Evolutionary conservation across 2,888 invertebrate species (phyloP).

Genomic region (Smittia sp.): DNA sequence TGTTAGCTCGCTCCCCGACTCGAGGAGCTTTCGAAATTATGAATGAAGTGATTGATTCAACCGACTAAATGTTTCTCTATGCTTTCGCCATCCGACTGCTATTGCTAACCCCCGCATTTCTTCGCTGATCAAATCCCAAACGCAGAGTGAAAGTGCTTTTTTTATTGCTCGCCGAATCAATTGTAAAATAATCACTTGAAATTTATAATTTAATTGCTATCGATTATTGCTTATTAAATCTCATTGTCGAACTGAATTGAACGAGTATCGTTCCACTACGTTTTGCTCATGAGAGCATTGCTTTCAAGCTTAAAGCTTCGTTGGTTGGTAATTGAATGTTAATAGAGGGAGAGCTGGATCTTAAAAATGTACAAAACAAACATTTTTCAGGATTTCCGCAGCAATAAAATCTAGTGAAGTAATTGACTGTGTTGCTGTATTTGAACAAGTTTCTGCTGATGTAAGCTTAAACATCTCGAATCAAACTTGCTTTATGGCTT

Average conservation of each 20-base stretch:
- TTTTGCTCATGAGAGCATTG: neutral
- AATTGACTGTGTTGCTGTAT: neutral
- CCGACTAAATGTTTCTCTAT: too few relatives aligned
- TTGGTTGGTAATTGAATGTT: neutral
- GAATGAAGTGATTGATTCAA: too few relatives aligned
- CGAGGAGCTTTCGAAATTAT: too few relatives aligned
- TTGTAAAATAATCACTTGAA: constrained; percentile 38
- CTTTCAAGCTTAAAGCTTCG: too few relatives aligned
- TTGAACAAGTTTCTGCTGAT: too few relatives aligned
- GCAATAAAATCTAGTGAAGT: neutral
- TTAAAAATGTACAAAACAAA: neutral
- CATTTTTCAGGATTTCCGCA: neutral
- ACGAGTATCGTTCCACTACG: constrained; percentile 2
- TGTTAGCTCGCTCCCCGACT: neutral
- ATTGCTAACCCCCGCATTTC: neutral
- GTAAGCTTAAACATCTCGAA: too few relatives aligned
- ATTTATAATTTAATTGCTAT: constrained; percentile 36
- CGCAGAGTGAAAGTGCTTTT: constrained; percentile 5
- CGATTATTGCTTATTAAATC: constrained; percentile 36
- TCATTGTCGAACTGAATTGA: constrained; percentile 17
- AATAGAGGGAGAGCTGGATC: neutral
- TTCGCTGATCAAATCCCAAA: neutral
- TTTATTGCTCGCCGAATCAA: constrained; percentile 40
- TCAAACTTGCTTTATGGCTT: too few relatives aligned
- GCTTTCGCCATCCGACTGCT: neutral